Percentiles rank a stretch among this genome's conserved stretches.
Evolutionary conservation across 2,888 invertebrate genomes (phyloP).

Genomic region (Tryphoninae sp.): DNA sequence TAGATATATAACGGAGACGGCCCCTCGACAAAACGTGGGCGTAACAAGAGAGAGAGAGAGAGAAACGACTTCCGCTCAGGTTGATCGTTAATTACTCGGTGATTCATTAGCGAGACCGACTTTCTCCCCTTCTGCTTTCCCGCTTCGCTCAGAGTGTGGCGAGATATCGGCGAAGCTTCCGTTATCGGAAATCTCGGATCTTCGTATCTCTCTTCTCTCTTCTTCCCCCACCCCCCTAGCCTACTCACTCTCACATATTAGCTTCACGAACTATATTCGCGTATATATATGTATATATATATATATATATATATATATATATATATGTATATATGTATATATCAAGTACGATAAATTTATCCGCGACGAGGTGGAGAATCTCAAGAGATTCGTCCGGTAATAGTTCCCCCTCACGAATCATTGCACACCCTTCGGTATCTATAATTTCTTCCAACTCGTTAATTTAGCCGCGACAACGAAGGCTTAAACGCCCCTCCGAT

Average conservation of each 20-base stretch:
- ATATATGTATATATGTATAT: no score
- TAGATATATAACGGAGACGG: slow-evolving; percentile 16
- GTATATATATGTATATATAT: neutral
- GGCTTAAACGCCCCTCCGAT: neutral
- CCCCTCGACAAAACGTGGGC: slow-evolving; percentile 48
- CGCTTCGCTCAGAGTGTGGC: slow-evolving; percentile 24
- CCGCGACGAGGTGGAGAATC: slow-evolving; percentile 42
- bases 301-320: neutral
- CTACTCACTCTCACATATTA: slow-evolving; percentile 55
- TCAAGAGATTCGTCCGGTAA: slow-evolving; percentile 50
- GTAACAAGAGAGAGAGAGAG: slow-evolving; percentile 53
- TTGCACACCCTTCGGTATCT: neutral
- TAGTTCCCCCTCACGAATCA: slow-evolving; percentile 41
- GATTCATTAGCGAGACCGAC: slow-evolving; percentile 67
- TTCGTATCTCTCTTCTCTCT: slow-evolving; percentile 1
- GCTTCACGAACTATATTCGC: neutral
- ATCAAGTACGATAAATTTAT: slow-evolving; percentile 48
- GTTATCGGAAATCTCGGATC: slow-evolving; percentile 53
- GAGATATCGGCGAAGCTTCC: slow-evolving; percentile 53
- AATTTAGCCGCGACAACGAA: slow-evolving; percentile 25
- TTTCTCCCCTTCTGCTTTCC: slow-evolving; percentile 52
- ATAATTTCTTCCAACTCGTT: slow-evolving; percentile 33
- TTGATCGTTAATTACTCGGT: slow-evolving; percentile 68
- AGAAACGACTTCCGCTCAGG: slow-evolving; percentile 39
- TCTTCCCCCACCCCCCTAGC: neutral